Conservation (phyloP, 1,140 invertebrate species). For the Onthophagus taurus region DNA sequence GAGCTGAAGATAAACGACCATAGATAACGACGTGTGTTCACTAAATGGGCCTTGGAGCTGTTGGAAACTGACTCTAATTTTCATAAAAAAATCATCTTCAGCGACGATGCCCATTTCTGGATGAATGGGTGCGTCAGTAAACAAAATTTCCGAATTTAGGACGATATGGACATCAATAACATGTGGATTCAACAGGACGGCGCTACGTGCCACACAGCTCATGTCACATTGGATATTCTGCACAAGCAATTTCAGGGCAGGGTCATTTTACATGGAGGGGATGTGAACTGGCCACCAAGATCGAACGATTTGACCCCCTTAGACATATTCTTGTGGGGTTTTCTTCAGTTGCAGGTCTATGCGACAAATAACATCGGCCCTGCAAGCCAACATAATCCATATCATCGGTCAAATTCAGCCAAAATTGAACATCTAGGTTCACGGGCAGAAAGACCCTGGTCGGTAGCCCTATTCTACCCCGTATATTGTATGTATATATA, state of each 20-base stretch:
- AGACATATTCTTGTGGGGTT: not conserved
- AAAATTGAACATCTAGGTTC: too few relatives aligned
- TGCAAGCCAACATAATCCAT: too few relatives aligned
- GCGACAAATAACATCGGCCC: too few relatives aligned
- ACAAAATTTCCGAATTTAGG: slow-evolving; percentile 29
- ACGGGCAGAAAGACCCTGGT: too few relatives aligned
- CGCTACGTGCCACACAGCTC: slow-evolving; percentile 17
- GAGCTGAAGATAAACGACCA: too few relatives aligned
- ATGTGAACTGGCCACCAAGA: not conserved
- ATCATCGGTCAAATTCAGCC: too few relatives aligned
- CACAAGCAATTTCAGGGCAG: slow-evolving; percentile 8
- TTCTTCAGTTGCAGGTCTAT: not conserved
- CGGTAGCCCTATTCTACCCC: too few relatives aligned
- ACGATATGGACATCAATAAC: slow-evolving; percentile 17
- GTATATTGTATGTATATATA: too few relatives aligned
- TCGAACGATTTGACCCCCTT: slow-evolving; percentile 1
- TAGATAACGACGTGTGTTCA: too few relatives aligned
- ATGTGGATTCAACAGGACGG: slow-evolving; percentile 27
- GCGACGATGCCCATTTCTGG: slow-evolving; percentile 28
- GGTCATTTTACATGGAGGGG: too few relatives aligned
- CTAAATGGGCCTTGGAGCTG: slow-evolving; percentile 22
- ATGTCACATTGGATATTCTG: slow-evolving; percentile 18
- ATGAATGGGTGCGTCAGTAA: slow-evolving; percentile 32
- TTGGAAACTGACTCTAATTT: slow-evolving; percentile 23
- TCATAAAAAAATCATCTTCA: slow-evolving; percentile 22